phyloP scores from a whole-genome alignment of 2,888 invertebrate genomes.

The Morpho achilles region DNA sequence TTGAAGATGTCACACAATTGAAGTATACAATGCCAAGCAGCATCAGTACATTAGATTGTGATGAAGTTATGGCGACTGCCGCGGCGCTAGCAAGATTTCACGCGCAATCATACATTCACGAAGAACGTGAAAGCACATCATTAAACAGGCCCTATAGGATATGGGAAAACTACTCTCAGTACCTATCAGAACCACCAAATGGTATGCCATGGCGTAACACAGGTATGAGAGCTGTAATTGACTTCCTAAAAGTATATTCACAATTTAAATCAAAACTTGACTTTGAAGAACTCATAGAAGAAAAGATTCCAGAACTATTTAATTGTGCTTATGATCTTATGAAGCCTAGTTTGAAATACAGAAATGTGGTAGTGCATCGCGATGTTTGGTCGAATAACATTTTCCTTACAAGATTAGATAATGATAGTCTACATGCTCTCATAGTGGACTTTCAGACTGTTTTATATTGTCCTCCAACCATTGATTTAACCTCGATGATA shows the following conservation, averaged over 20 bases:
- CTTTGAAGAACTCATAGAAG: constrained; percentile 40
- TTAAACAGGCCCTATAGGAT: constrained; percentile 52
- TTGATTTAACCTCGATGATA: constrained; percentile 79
- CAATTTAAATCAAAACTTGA: constrained; percentile 42
- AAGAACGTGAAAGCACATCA: constrained; percentile 55
- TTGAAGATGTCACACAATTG: constrained; percentile 54
- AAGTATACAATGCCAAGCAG: constrained; percentile 57
- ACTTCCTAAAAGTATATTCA: constrained; percentile 54
- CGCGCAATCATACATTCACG: constrained; percentile 66
- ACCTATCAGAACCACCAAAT: constrained; percentile 46
- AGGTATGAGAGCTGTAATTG: constrained; percentile 56
- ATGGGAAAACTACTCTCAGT: constrained; percentile 55
- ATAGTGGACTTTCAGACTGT: constrained; percentile 85
- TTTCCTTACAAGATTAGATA: constrained; percentile 58
- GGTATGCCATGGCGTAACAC: constrained; percentile 50
- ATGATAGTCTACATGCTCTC: constrained; percentile 61
- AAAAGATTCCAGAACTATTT: constrained; percentile 42
- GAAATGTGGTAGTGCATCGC: constrained; percentile 78
- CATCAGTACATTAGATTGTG: constrained; percentile 45
- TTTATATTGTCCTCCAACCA: constrained; percentile 82
- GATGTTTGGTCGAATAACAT: constrained; percentile 83
- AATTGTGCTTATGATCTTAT: constrained; percentile 46
- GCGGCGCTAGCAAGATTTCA: constrained; percentile 70
- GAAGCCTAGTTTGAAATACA: constrained; percentile 57
- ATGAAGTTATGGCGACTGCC: constrained; percentile 59